phyloP scores from a whole-genome alignment of 2,113 vertebrate species.

The Philantomba maxwellii region DNA sequence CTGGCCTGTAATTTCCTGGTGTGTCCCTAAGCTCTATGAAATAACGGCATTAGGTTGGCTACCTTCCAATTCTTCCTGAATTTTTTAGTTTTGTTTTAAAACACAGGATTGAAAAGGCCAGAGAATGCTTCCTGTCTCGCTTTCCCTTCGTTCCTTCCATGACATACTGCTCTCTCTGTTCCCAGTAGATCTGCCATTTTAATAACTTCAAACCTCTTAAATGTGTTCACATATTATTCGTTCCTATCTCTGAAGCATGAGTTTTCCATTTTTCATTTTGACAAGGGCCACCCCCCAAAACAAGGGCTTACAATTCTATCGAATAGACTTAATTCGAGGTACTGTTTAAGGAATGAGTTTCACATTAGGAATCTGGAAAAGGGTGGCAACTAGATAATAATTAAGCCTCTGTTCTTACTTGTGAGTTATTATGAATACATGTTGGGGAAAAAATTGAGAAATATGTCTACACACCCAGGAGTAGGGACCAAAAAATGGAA shows the following conservation, averaged over 20 bases:
- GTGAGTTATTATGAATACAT: not conserved
- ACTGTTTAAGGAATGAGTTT: constrained; percentile 28
- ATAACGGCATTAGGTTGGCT: constrained; percentile 72
- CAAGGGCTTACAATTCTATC: not conserved
- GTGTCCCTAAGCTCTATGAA: constrained; percentile 72
- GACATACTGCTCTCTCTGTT: constrained; percentile 51
- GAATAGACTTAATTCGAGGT: not conserved
- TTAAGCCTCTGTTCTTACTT: not conserved
- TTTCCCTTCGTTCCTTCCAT: constrained; percentile 47
- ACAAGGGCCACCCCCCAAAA: constrained; percentile 34
- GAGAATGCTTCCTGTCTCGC: constrained; percentile 57
- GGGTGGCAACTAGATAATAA: not conserved
- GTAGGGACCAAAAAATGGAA: not conserved
- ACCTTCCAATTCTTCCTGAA: constrained; percentile 58
- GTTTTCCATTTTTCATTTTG: constrained; percentile 62
- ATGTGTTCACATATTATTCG: constrained; percentile 50
- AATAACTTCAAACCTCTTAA: constrained; percentile 63
- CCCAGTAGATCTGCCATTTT: constrained; percentile 63
- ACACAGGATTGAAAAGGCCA: constrained; percentile 55
- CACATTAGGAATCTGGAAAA: not conserved
- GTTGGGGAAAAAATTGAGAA: not conserved
- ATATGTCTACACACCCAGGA: not conserved
- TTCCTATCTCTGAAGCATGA: constrained; percentile 44
- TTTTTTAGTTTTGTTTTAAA: constrained; percentile 71
- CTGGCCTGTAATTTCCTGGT: constrained; percentile 75